These are phyloP conservation scores for Rhodophaea formosa DNA, from an alignment of 2,888 invertebrate species.

Conservation along the genomic window DNA sequence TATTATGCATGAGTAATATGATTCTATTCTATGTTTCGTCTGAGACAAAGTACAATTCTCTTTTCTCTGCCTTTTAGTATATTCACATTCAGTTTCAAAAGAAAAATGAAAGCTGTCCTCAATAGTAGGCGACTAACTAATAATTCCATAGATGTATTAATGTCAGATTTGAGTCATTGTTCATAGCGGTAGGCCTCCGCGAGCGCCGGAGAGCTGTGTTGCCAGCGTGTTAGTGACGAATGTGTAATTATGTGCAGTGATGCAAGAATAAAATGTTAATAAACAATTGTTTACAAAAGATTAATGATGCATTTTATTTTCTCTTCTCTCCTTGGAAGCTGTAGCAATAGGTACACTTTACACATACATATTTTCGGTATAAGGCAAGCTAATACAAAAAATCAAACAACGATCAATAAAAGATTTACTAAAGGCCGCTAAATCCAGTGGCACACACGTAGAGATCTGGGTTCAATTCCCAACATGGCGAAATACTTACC, in stretches of 20 bases:
- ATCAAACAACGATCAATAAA: too few relatives aligned
- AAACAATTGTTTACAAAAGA: conserved; percentile 83
- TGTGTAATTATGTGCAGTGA: conserved; percentile 71
- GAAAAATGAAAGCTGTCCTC: conserved; percentile 76
- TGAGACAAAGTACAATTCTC: conserved; percentile 53
- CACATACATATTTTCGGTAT: too few relatives aligned
- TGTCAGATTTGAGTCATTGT: conserved; percentile 73
- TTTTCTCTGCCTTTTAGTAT: conserved; percentile 66
- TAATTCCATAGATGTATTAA: conserved; percentile 71
- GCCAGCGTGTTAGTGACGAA: conserved; percentile 68
- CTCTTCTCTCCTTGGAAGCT: not conserved
- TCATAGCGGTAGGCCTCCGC: conserved; percentile 4
- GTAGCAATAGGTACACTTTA: too few relatives aligned
- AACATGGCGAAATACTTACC: too few relatives aligned
- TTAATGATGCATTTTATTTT: conserved; percentile 64
- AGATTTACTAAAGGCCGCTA: too few relatives aligned
- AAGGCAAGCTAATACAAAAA: too few relatives aligned
- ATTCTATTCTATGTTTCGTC: conserved; percentile 49
- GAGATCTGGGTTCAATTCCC: too few relatives aligned
- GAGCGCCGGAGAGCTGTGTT: conserved; percentile 45
- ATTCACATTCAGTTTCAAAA: conserved; percentile 74
- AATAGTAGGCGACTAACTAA: conserved; percentile 54
- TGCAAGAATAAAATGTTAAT: conserved; percentile 81
- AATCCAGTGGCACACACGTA: too few relatives aligned
- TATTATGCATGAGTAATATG: conserved; percentile 66